Evolutionary conservation across 2,797 vertebrate species (phyloP).

Genomic region (Morus bassanus): DNA sequence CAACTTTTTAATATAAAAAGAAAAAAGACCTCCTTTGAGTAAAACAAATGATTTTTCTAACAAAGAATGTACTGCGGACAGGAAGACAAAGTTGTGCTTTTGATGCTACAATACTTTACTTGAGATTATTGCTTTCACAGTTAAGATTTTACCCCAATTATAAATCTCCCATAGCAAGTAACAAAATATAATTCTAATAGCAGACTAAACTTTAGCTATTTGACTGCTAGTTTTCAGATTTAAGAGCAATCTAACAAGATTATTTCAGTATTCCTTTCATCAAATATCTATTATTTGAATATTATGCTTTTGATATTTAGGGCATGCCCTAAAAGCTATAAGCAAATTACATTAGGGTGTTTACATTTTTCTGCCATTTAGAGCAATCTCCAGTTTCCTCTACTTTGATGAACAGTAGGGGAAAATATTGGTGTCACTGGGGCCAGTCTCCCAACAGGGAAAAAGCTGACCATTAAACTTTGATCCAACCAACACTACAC

Average conservation of each 20-base stretch:
- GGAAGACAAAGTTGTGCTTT: background rate
- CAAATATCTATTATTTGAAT: background rate
- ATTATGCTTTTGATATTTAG: background rate
- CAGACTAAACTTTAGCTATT: background rate
- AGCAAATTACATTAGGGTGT: background rate
- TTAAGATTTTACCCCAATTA: background rate
- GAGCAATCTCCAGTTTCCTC: background rate
- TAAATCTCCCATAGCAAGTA: background rate
- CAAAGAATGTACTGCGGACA: background rate
- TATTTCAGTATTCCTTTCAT: background rate
- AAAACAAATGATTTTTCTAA: background rate
- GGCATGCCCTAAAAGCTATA: background rate
- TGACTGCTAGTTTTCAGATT: background rate
- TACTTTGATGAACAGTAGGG: too few relatives aligned
- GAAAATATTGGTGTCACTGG: background rate
- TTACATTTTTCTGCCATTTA: background rate
- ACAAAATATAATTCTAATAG: background rate
- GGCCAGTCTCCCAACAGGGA: background rate
- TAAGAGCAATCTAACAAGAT: background rate
- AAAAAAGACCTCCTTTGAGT: background rate
- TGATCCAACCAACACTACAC: rapidly evolving
- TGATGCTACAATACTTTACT: background rate
- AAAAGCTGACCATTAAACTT: background rate
- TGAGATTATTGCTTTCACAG: background rate
- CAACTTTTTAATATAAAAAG: background rate